phyloP scores from a whole-genome alignment of 1,140 invertebrate species.

The Aplysia californica region DNA sequence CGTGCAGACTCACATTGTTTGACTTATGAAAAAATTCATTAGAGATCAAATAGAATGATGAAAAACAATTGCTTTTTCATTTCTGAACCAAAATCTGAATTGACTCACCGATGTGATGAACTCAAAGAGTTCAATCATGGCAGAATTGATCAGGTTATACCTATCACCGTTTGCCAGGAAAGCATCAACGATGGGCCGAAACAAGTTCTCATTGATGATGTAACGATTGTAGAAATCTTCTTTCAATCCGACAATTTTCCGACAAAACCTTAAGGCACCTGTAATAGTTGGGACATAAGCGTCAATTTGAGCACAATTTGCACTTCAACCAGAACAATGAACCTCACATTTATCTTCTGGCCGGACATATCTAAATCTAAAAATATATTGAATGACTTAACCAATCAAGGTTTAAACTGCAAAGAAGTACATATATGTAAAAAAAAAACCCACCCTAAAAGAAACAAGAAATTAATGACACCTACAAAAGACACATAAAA shows the following conservation, averaged over 20 bases:
- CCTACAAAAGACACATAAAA: too few species aligned
- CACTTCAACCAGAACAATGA: too few species aligned
- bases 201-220: slow-evolving; percentile 95
- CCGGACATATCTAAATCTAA: not conserved
- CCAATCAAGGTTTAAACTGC: not conserved
- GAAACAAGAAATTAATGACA: too few species aligned
- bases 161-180: slow-evolving; percentile 96
- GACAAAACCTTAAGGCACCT: slow-evolving; percentile 93
- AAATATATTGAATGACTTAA: not conserved
- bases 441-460: too few species aligned
- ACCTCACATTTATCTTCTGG: not conserved
- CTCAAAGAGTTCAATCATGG: slow-evolving; percentile 99
- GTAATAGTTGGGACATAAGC: too few species aligned
- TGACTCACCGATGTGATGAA: slow-evolving; percentile 78
- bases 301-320: too few species aligned
- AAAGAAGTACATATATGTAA: too few species aligned
- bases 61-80: too few species aligned
- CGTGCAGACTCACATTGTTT: too few species aligned
- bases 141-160: slow-evolving; percentile 98
- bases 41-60: too few species aligned
- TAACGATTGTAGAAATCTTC: slow-evolving; percentile 99
- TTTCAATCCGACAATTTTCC: slow-evolving; percentile 96
- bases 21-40: too few species aligned
- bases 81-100: too few species aligned
- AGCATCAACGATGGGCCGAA: slow-evolving; percentile 95